Conservation (phyloP, 2,113 vertebrate species). For the Perca fluviatilis region DNA sequence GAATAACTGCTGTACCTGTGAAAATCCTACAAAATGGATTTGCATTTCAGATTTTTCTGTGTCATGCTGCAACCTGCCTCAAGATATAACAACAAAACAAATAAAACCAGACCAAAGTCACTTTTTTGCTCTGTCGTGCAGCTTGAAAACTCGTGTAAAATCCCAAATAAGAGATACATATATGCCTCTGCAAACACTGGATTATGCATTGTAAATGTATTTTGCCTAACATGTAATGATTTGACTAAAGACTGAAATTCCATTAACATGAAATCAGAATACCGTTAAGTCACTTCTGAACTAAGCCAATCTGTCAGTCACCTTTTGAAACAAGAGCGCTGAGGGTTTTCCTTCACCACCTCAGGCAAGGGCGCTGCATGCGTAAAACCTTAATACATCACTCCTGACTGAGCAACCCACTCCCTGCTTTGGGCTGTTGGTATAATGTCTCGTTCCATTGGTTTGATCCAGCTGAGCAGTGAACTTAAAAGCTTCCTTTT, state of each 20-base stretch:
- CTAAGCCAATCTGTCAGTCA: slow-evolving; percentile 51
- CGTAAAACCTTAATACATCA: slow-evolving; percentile 22
- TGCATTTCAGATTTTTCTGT: slow-evolving; percentile 47
- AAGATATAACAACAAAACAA: slow-evolving; percentile 47
- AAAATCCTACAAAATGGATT: slow-evolving; percentile 39
- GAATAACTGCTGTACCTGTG: slow-evolving; percentile 17
- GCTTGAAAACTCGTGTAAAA: slow-evolving; percentile 23
- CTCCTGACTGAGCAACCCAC: slow-evolving; percentile 39
- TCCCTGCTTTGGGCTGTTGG: slow-evolving; percentile 43
- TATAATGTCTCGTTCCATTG: slow-evolving; percentile 59
- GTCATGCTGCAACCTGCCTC: slow-evolving; percentile 28
- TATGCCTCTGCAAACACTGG: neutral
- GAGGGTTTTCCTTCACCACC: slow-evolving; percentile 43
- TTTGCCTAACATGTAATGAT: slow-evolving; percentile 27
- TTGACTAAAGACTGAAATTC: slow-evolving; percentile 34
- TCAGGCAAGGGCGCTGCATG: slow-evolving; percentile 11
- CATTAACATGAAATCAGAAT: slow-evolving; percentile 44
- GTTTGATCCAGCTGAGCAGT: slow-evolving; percentile 49
- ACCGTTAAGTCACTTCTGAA: slow-evolving; percentile 15
- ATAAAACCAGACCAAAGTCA: slow-evolving; percentile 34
- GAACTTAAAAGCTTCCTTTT: slow-evolving; percentile 64
- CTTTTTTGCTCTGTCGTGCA: slow-evolving; percentile 6
- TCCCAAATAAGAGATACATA: slow-evolving; percentile 8
- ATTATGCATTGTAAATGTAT: slow-evolving; percentile 47
- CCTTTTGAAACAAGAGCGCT: slow-evolving; percentile 14